Evolutionary conservation across 2,113 vertebrate genomes (phyloP), one percentile per base, ranked within the genome.

Genomic region (Rousettus leschenaultii): DNA sequence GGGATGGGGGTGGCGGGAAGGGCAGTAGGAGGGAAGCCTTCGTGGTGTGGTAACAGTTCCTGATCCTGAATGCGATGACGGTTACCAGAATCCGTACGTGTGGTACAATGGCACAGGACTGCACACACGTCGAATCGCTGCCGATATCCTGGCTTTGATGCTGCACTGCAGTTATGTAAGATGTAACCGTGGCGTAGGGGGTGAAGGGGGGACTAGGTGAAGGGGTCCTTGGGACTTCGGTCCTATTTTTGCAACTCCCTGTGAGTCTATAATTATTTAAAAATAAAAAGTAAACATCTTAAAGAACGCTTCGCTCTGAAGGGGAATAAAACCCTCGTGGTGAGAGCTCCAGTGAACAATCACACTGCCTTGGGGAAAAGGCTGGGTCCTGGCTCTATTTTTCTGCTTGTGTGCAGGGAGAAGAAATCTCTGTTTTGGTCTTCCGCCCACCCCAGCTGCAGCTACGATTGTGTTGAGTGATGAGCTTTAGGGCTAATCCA

Each of bases 11-110:
- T 2, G 28, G 33, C 0, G 4, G 43, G 6, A 16, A 28, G 3
- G 30, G 10, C 12, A 4, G 0, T 1, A 1, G 0, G 18, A 14
- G 26, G 74, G 66, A 45, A 15, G 30, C 6, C 10, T 43, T 26
- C 16, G 70, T 68, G 33, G 45, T 16, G 18, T 38, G 33, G 45
- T 13, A 26, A 2, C 7, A 2, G 14, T 57, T 80, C 40, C 38
- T 6, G n/a, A 3, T 65, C 66, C 66, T 33, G 75, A 74, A 30
- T 33, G 61, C 14, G 57, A 38, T 33, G 48, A 33, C 57, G 55
- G 19, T 10, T 14, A 19, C 38, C 19, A 43, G 55, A 45, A 8
- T 26, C 55, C 24, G 55, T 63, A 3, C 19, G 2, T 2, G 4
- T 2, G 21, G 5, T 8, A 11, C 59, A 74, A 40, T 9, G 10